A percentile compares a stretch with the other conserved stretches of the same genome.
Evolutionary conservation across 2,888 invertebrate genomes (phyloP).

Genomic region (Catotricha subobsoleta): DNA sequence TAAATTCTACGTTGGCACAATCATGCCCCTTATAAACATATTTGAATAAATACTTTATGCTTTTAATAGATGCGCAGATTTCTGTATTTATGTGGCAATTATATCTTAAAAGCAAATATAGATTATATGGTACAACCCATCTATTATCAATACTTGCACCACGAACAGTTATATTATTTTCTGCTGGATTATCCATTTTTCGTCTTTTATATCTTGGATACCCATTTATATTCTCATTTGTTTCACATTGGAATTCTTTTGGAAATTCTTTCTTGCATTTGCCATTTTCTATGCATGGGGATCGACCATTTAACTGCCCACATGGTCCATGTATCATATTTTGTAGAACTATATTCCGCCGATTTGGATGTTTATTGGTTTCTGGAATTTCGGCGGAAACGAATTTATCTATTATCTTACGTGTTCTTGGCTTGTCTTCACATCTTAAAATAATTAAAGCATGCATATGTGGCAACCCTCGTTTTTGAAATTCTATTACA

Average conservation of each 20-base stretch:
- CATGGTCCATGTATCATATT: slow-evolving; percentile 23
- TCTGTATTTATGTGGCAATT: slow-evolving; percentile 26
- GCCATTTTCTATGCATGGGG: slow-evolving; percentile 24
- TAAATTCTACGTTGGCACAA: slow-evolving; percentile 20
- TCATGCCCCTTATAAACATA: slow-evolving; percentile 28
- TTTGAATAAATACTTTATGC: slow-evolving; percentile 26
- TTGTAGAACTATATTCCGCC: slow-evolving; percentile 15
- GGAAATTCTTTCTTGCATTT: slow-evolving; percentile 19
- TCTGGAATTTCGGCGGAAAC: slow-evolving; percentile 16
- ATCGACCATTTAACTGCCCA: slow-evolving; percentile 17
- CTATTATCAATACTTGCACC: slow-evolving; percentile 17
- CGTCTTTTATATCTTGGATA: slow-evolving; percentile 19
- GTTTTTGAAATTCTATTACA: slow-evolving; percentile 17
- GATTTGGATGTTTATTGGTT: slow-evolving; percentile 15
- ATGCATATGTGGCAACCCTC: slow-evolving; percentile 18
- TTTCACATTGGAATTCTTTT: slow-evolving; percentile 14
- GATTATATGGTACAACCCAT: slow-evolving; percentile 22
- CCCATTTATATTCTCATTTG: slow-evolving; percentile 18
- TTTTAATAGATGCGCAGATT: slow-evolving; percentile 25
- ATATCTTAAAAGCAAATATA: slow-evolving; percentile 17
- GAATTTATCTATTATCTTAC: slow-evolving; percentile 12
- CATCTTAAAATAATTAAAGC: slow-evolving; percentile 16
- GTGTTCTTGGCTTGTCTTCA: slow-evolving; percentile 6
- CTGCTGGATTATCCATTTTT: slow-evolving; percentile 11
- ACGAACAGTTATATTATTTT: slow-evolving; percentile 13